Conservation (phyloP, 2,797 vertebrate genomes). For the Syncerus caffer region DNA sequence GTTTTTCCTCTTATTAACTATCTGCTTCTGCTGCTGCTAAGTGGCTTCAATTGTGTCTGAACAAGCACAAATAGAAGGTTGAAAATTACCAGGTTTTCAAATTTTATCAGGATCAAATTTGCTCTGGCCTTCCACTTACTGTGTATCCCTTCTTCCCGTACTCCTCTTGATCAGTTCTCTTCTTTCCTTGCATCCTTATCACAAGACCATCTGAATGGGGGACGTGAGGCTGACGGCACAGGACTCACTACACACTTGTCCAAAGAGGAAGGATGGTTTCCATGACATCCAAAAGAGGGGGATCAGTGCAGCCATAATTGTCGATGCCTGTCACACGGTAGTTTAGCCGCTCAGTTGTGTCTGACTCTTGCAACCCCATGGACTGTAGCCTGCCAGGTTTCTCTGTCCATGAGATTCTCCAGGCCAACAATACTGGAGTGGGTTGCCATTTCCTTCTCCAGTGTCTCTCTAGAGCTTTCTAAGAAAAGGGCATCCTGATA, state of each 20-base stretch:
- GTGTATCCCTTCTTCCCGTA: not conserved
- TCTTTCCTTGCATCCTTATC: not conserved
- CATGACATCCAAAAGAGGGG: not conserved
- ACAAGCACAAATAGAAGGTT: not conserved
- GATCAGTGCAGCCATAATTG: not conserved
- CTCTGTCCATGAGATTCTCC: not conserved
- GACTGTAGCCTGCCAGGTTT: not conserved
- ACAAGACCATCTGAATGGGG: not conserved
- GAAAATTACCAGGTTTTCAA: slow-evolving; percentile 22
- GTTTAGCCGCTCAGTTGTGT: accelerated
- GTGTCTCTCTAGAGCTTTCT: not conserved
- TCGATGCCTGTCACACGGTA: not conserved
- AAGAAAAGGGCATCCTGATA: not conserved
- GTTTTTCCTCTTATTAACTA: not conserved
- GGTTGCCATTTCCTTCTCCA: not conserved
- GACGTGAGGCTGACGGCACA: not conserved
- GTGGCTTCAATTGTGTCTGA: not conserved
- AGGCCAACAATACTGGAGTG: not conserved
- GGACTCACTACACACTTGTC: not conserved
- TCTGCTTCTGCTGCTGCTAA: not conserved
- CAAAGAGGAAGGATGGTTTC: not conserved
- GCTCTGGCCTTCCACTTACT: not conserved
- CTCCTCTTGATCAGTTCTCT: not conserved
- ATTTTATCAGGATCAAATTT: not conserved
- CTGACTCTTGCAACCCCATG: not conserved